Evolutionary conservation across 1,140 invertebrate species (phyloP), one percentile per base, ranked within the genome.

Genomic region (Pectinophora gossypiella): DNA sequence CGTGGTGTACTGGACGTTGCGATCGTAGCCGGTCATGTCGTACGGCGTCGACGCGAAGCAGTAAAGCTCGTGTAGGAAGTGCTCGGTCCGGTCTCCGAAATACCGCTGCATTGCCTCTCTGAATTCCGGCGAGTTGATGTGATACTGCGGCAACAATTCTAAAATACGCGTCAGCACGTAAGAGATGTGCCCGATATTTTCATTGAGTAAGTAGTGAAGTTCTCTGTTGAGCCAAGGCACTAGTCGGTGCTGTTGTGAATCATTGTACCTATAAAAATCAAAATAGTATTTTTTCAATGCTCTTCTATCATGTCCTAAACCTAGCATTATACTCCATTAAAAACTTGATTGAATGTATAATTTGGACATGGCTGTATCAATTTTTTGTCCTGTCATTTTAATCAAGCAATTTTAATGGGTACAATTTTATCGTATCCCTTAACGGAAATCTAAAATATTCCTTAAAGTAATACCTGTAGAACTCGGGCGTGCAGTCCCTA

Each of bases 21-120:
- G 79, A 68, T 95, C 93, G 68, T 94, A 95, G 18, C 93, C 93
- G 43, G 92, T 87, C 89, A 98, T 92, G 68, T 96, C 95, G 76
- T 93, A 95, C 0, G 95, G 94, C 6, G 94, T 95, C 19, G 92
- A 90, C 32, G 96, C 95, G 89, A 95, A 99, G 75, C 91, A 92
- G 57, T 93, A 93, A 54, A 98, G 91, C 76, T 99, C 97, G 68
- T 98, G 96, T 27, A 96, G 89, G 83, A 99, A 98, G 76, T 97
- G 95, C 54, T 91, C 90, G 0, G 93, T 93, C 51, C 90, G 89
- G 12, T 83, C 76, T 12, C 90, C 89, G 22, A 94, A 87, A 68
- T 91, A 91, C 2, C 89, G 78, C 0, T 84, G 73, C 13, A 95
- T 64, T 0, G 89, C 68, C 21, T 90, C 89, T 16, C 90, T 90